These are phyloP conservation scores for Eupithecia exiguata DNA, from an alignment of 2,888 invertebrate species.

Conservation along the genomic window DNA sequence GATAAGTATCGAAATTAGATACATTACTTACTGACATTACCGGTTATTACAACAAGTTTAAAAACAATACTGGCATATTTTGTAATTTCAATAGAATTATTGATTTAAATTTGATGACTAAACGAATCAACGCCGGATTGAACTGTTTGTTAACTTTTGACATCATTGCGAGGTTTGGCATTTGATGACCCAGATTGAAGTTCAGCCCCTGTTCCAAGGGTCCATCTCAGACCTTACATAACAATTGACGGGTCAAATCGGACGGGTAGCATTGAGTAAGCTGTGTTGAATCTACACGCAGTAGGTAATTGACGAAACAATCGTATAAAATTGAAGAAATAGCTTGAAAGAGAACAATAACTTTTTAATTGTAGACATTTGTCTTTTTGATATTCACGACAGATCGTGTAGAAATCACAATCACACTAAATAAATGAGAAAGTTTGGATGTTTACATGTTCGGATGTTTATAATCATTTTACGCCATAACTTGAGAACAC, in stretches of 20 bases:
- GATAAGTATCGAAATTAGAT: not conserved
- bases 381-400: not conserved
- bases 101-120: not conserved
- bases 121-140: not conserved
- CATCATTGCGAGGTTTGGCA: slow-evolving; percentile 18
- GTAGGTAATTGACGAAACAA: slow-evolving; percentile 23
- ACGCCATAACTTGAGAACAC: no score
- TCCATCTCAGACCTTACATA: slow-evolving; percentile 18
- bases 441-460: not conserved
- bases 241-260: slow-evolving; percentile 4
- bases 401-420: not conserved
- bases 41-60: not conserved
- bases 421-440: not conserved
- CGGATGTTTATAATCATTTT: no score
- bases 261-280: slow-evolving; percentile 19
- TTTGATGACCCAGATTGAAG: slow-evolving; percentile 20
- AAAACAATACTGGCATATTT: not conserved
- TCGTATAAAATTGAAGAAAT: slow-evolving; percentile 17
- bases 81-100: not conserved
- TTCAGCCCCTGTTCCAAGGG: slow-evolving; percentile 22
- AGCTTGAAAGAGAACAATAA: not conserved
- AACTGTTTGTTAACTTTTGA: slow-evolving; percentile 2
- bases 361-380: not conserved
- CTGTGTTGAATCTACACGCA: slow-evolving; percentile 19
- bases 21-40: not conserved